Evolutionary conservation across 2,797 vertebrate species (phyloP), one percentile per base, ranked within the genome.

Genomic region (Micrastur ruficollis): DNA sequence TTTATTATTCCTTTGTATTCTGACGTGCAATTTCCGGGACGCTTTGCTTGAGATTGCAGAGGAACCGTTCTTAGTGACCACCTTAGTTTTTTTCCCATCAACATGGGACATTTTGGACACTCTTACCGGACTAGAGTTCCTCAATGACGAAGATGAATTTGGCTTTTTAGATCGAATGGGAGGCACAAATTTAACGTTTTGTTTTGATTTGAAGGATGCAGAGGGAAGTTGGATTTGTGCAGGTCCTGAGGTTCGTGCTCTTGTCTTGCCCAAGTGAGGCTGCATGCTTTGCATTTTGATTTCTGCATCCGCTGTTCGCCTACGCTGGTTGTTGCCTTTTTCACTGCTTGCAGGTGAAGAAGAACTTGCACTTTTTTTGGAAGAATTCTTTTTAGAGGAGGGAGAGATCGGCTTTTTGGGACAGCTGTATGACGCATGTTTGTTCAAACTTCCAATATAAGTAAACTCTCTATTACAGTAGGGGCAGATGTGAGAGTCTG

Each of bases 401-500:
- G 98, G 98, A 70, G 98, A 98, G 46, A 97, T 96, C 7, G 99
- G 99, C 91, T 99, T 99, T 98, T 99, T 99, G 96, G 99, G 99
- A 94, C 99, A 99, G 98, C 99, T 99, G 74, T 99, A 97, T 0
- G 98, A 98, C 1, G 99, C 99, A 0, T 99, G 99, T 61, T 99
- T 99, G 50, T 97, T 98, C 94, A 99, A 98, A 91, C 99, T 99
- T 7, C 99, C 99, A 1, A 98, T 98, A 55, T 99, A 99, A 2
- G 99, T 99, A 90, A 99, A 99, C 97, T 99, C 99, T 11, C 99
- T 96, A 34, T 96, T 98, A 89, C 99, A 99, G 97, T 99, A 99
- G 10, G 99, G 99, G 86, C 99, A 99, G 93, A 99, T 98, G 38
- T 99, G 99, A 9, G 98, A 96, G 29, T 98, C 97, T 0, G 95